Evolutionary conservation across 2,888 invertebrate genomes (phyloP).

Genomic region (Zygaena filipendulae): DNA sequence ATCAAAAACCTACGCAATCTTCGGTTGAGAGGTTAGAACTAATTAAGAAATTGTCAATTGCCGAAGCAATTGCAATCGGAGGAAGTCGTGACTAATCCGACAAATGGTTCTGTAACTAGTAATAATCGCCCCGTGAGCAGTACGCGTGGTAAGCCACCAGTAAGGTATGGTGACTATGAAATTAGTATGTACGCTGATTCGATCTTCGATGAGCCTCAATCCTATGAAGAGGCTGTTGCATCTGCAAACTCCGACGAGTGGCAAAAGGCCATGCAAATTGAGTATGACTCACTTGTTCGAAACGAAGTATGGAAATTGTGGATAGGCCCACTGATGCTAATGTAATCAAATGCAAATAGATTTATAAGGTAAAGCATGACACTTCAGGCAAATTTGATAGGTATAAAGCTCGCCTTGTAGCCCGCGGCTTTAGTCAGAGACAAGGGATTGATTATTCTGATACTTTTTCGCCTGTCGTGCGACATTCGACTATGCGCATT

Average conservation of each 20-base stretch:
- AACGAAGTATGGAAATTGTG: constrained; percentile 9
- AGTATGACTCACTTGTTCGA: constrained; percentile 11
- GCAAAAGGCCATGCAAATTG: constrained; percentile 9
- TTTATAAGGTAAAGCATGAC: too few relatives aligned
- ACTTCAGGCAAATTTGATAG: too few relatives aligned
- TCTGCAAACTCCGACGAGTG: constrained; percentile 6
- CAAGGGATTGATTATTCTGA: constrained; percentile 12
- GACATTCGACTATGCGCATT: constrained; percentile 13
- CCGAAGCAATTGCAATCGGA: constrained; percentile 8
- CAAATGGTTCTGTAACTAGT: constrained; percentile 1
- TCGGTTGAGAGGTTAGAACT: constrained; percentile 7
- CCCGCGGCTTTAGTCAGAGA: constrained; percentile 13
- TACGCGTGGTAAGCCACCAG: constrained; percentile 4
- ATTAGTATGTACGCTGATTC: constrained; percentile 3
- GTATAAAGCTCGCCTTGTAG: constrained; percentile 12
- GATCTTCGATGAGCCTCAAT: constrained; percentile 5
- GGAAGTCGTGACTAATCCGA: constrained; percentile 4
- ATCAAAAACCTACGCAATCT: constrained; percentile 10
- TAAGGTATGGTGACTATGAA: constrained; percentile 5
- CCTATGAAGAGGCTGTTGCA: constrained; percentile 3
- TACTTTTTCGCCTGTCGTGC: constrained; percentile 14
- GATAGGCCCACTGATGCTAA: constrained; percentile 7
- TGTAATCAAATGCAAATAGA: too few relatives aligned
- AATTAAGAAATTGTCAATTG: constrained; percentile 11
- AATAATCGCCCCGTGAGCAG: constrained; percentile 1